Evolutionary conservation across 2,113 vertebrate species (phyloP), one percentile per base, ranked within the genome.

Genomic region (Phoxinus phoxinus): DNA sequence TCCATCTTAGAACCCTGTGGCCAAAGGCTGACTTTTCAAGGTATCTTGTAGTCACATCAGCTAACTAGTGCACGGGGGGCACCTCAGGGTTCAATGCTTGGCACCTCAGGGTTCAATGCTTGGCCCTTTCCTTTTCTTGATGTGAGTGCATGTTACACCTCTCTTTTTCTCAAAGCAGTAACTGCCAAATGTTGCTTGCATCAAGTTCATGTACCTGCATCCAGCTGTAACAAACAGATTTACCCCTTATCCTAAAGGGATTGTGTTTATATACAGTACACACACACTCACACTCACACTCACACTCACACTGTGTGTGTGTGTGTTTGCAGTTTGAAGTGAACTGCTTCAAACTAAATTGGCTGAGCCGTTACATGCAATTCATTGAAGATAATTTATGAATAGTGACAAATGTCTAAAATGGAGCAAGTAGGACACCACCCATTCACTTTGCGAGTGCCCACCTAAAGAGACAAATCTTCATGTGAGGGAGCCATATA

Each of bases 401-500:
- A 77, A 77, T 21, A 56, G 32, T 77, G 27, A 77, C 9, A 56
- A 15, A 21, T 15, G 19, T 41, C 56, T 58, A 4, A 37, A 79
- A 35, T 79, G 30, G 30, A 15, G 6, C 51, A 37, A 30, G 73
- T 53, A 30, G 5, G 3, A 30, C 35, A 13, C 37, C 2, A 1
- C 0, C 11, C 41, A 41, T 72, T 21, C 10, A 46, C 12, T 74
- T 72, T 27, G 5, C 21, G n/a, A 25, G 59, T 25, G 3, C 4
- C 13, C 25, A 63, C 27, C 58, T 23, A 30, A n/a, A 65, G 17
- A 72, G 48, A 4, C 30, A 41, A 25, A 78, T 35, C 11, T 65
- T 30, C 23, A 37, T 7, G 25, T 15, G 46, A 85, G 74, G 44
- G 84, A 77, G 74, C 61, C 63, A 69, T 32, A 53, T 5, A 67